A percentile compares a stretch with the other conserved stretches of the same genome.
These are phyloP conservation scores for Trissolcus japonicus DNA, from an alignment of 2,888 invertebrate genomes.

Conservation along the genomic window DNA sequence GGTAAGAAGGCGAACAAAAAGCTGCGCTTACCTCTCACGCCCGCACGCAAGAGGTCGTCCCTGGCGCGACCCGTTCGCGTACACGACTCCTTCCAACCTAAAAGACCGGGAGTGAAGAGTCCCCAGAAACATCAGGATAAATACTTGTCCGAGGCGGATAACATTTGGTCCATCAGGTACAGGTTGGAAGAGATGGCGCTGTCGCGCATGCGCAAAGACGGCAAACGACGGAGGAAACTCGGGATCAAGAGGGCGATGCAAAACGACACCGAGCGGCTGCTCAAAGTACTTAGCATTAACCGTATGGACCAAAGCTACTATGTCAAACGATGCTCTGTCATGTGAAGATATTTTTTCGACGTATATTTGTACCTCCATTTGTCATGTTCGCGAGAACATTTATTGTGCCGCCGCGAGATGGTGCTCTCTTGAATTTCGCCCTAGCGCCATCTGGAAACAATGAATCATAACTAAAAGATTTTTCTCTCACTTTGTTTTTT, in stretches of 20 bases:
- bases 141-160: slow-evolving; percentile 33
- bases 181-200: slow-evolving; percentile 69
- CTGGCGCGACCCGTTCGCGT: slow-evolving; percentile 71
- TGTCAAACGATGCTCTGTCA: slow-evolving; percentile 72
- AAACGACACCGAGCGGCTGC: slow-evolving; percentile 73
- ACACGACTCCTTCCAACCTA: slow-evolving; percentile 69
- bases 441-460: no score
- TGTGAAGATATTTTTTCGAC: slow-evolving; percentile 63
- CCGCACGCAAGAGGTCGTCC: slow-evolving; percentile 70
- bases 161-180: slow-evolving; percentile 58
- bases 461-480: no score
- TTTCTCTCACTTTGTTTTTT: slow-evolving; percentile 4
- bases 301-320: slow-evolving; percentile 75
- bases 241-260: slow-evolving; percentile 65
- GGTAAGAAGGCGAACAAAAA: slow-evolving; percentile 11
- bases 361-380: no score
- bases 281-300: slow-evolving; percentile 73
- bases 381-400: no score
- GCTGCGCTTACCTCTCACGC: slow-evolving; percentile 57
- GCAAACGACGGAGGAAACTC: slow-evolving; percentile 64
- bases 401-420: no score
- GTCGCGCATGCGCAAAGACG: slow-evolving; percentile 65
- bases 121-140: slow-evolving; percentile 7
- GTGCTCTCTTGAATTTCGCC: no score
- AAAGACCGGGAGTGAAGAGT: slow-evolving; percentile 39